Conservation (phyloP, 2,113 vertebrate genomes). For the Ptyas mucosa region DNA sequence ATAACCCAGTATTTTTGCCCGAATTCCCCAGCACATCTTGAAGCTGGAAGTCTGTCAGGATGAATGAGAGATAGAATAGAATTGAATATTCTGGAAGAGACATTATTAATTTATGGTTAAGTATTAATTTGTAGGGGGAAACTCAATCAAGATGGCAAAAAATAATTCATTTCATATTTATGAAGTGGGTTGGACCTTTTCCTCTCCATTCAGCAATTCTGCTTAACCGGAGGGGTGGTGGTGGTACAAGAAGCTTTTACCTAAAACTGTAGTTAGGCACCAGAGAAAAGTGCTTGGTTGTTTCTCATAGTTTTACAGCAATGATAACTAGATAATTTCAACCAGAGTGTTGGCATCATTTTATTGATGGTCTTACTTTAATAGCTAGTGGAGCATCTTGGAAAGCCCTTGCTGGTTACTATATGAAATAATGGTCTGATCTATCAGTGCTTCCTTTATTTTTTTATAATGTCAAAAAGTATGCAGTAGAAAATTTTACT, state of each 20-base stretch:
- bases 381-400: not conserved
- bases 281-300: not conserved
- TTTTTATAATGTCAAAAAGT: not conserved
- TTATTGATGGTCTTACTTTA: not conserved
- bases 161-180: not conserved
- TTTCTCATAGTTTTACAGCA: not conserved
- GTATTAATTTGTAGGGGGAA: not conserved
- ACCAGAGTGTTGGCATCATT: not conserved
- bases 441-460: not conserved
- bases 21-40: not conserved
- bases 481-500: not conserved
- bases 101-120: not conserved
- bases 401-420: not conserved
- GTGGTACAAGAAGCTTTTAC: not conserved
- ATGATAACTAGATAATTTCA: not conserved
- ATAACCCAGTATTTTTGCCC: not conserved
- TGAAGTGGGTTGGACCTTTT: not conserved
- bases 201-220: not conserved
- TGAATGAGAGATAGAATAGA: not conserved
- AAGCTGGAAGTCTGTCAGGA: not conserved
- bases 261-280: not conserved
- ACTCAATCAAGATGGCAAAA: not conserved
- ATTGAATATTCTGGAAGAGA: not conserved
- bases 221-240: not conserved
- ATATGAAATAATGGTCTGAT: not conserved